Evolutionary conservation across 2,113 vertebrate genomes (phyloP).

Genomic region (Acrocephalus kingi): DNA sequence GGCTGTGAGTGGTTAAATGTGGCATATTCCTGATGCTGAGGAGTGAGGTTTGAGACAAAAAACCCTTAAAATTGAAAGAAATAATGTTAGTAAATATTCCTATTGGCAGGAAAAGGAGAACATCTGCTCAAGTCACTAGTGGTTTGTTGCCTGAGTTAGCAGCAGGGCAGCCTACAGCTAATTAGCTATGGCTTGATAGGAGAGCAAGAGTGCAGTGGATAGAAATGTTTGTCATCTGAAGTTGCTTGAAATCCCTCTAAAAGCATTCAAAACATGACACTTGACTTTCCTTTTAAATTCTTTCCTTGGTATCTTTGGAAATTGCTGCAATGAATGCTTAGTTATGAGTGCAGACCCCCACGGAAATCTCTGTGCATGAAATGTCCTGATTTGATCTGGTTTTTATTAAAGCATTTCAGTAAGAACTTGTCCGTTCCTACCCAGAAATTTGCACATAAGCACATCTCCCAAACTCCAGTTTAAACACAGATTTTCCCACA

Average conservation of each 20-base stretch:
- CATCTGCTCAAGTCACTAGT: conserved; percentile 52
- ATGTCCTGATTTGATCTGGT: background rate
- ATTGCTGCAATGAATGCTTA: background rate
- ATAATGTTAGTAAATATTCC: conserved; percentile 3
- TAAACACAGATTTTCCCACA: background rate
- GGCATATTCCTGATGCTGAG: background rate
- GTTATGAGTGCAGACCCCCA: background rate
- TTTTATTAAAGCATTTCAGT: background rate
- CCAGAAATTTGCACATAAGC: background rate
- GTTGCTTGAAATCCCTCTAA: background rate
- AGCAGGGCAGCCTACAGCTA: conserved; percentile 52
- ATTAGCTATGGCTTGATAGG: background rate
- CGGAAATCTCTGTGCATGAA: background rate
- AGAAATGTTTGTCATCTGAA: background rate
- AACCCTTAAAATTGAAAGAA: background rate
- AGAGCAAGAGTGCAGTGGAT: background rate
- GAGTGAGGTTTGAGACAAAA: background rate
- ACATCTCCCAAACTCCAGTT: background rate
- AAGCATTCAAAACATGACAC: background rate
- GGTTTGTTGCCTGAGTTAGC: conserved; percentile 56
- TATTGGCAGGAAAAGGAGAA: conserved; percentile 39
- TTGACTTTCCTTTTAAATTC: background rate
- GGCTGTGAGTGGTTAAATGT: background rate
- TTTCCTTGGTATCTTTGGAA: background rate
- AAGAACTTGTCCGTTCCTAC: background rate